phyloP scores from a whole-genome alignment of 2,888 invertebrate species.

The Caprella mutica region DNA sequence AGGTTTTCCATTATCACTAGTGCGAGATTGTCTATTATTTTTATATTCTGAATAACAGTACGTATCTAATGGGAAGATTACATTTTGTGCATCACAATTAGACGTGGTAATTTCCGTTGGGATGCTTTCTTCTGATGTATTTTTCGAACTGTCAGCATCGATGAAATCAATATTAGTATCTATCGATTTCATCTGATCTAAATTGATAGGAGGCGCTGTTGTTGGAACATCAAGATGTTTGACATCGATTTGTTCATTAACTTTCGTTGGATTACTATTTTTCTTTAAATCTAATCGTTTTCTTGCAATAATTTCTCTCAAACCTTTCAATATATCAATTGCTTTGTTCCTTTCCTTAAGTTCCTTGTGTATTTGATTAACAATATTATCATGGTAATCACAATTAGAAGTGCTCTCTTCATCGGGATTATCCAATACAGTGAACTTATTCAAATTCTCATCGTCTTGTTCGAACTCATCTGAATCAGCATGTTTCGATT shows the following conservation, averaged over 20 bases:
- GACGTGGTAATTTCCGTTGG: background rate
- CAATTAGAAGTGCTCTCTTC: no score
- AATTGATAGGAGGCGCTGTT: background rate
- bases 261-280: background rate
- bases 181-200: background rate
- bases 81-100: background rate
- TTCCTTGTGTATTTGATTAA: background rate
- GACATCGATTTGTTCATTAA: background rate
- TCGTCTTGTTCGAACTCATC: no score
- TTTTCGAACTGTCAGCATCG: conserved; percentile 5
- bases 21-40: background rate
- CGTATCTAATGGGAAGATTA: background rate
- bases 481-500: no score
- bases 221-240: background rate
- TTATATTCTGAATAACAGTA: background rate
- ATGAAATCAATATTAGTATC: conserved; percentile 5
- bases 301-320: conserved; percentile 1
- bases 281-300: background rate
- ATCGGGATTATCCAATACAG: no score
- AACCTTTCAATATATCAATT: background rate
- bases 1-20: no score
- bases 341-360: background rate
- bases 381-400: no score
- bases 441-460: no score
- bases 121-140: conserved; percentile 10